Conservation (phyloP, 2,113 vertebrate species). For the Microtus montanus region DNA sequence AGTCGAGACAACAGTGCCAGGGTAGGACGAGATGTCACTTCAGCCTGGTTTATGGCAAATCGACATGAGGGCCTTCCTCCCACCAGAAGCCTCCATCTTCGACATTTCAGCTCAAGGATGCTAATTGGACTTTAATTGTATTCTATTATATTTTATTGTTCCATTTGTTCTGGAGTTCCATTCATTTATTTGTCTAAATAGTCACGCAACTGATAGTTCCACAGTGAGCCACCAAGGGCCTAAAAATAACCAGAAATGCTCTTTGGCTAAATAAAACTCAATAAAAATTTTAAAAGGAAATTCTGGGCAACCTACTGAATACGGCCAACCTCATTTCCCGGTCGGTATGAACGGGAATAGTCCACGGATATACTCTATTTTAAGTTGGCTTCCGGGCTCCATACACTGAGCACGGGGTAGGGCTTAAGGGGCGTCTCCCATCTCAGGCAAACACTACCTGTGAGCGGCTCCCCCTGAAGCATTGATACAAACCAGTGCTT, state of each 20-base stretch:
- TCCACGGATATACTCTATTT: background rate
- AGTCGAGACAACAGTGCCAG: background rate
- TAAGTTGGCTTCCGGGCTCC: background rate
- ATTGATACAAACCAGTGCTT: background rate
- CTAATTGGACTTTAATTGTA: conserved; percentile 34
- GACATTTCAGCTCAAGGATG: background rate
- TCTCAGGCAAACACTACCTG: background rate
- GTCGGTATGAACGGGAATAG: background rate
- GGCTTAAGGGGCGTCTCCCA: background rate
- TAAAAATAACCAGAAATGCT: conserved; percentile 60
- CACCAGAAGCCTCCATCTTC: background rate
- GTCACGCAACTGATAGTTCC: conserved; percentile 33
- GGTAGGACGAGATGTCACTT: background rate
- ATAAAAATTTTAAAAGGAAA: conserved; percentile 48
- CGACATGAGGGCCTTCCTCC: background rate
- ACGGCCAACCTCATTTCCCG: background rate
- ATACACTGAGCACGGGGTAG: background rate
- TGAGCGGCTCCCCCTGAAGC: background rate
- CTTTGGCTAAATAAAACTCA: conserved; percentile 61
- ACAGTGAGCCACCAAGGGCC: background rate
- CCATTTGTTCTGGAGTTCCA: background rate
- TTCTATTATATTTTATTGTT: background rate
- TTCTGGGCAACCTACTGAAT: background rate
- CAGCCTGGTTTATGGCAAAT: background rate
- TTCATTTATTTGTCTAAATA: conserved; percentile 15